Conservation (phyloP, 2,797 vertebrate species). For the Pelochelys cantorii region DNA sequence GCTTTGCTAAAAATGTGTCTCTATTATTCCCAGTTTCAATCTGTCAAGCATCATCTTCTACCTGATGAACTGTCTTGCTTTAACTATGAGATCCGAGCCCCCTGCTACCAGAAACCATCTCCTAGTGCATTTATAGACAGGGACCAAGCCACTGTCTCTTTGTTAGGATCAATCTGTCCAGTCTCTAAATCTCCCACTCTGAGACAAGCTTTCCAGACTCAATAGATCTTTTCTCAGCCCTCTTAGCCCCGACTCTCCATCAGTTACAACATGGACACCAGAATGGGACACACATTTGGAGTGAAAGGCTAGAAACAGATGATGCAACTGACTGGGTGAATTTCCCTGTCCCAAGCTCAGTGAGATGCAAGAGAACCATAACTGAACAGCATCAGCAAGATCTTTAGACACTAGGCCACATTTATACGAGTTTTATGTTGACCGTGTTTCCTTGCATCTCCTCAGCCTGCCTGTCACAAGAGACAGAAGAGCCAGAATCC, state of each 20-base stretch:
- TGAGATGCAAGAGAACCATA: not conserved
- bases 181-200: not conserved
- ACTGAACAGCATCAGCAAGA: not conserved
- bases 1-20: not conserved
- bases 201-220: not conserved
- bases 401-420: not conserved
- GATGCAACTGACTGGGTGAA: not conserved
- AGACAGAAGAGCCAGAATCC: not conserved
- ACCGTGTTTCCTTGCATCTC: not conserved
- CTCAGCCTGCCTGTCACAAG: not conserved
- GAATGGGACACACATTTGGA: not conserved
- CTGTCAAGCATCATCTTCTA: not conserved
- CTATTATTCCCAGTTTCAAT: not conserved
- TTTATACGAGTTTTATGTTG: not conserved
- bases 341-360: not conserved
- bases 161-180: not conserved
- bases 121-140: not conserved
- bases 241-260: not conserved
- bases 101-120: not conserved
- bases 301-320: not conserved
- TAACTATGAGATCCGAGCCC: not conserved
- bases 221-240: not conserved
- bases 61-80: not conserved
- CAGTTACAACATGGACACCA: not conserved
- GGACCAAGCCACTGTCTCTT: too few relatives aligned